phyloP scores from a whole-genome alignment of 2,888 invertebrate species.

The Scaptomyza flava region DNA sequence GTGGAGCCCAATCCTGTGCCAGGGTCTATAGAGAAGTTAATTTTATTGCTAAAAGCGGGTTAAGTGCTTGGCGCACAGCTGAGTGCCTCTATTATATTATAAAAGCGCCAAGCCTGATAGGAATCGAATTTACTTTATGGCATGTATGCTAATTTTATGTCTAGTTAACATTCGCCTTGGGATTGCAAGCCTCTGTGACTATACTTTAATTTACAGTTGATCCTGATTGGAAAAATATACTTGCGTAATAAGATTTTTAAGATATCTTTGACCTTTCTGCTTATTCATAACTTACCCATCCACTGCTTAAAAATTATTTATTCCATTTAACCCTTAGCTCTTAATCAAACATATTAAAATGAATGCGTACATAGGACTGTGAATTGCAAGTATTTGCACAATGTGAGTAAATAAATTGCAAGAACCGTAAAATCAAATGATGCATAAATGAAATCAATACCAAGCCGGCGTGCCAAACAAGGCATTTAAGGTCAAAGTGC shows the following conservation, averaged over 20 bases:
- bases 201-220: conserved; percentile 63
- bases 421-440: conserved; percentile 76
- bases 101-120: conserved; percentile 60
- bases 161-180: conserved; percentile 51
- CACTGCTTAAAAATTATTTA: conserved; percentile 14
- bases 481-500: conserved; percentile 67
- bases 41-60: conserved; percentile 83
- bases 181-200: conserved; percentile 28
- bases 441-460: conserved; percentile 70
- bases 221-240: conserved; percentile 9
- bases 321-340: neutral
- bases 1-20: conserved; percentile 24
- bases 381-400: conserved; percentile 34
- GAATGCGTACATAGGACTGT: conserved; percentile 28
- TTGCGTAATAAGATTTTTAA: too few relatives aligned
- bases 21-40: conserved; percentile 68
- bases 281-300: neutral
- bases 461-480: conserved; percentile 53
- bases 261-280: neutral
- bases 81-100: conserved; percentile 62
- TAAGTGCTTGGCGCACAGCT: conserved; percentile 77
- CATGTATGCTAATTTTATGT: conserved; percentile 78
- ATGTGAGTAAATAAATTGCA: conserved; percentile 73
- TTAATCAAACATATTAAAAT: conserved; percentile 36
- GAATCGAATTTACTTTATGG: conserved; percentile 83